A percentile compares a stretch with the other conserved stretches of the same genome.
Evolutionary conservation across 2,888 invertebrate species (phyloP).

Genomic region (Branchinecta sandiegonensis): DNA sequence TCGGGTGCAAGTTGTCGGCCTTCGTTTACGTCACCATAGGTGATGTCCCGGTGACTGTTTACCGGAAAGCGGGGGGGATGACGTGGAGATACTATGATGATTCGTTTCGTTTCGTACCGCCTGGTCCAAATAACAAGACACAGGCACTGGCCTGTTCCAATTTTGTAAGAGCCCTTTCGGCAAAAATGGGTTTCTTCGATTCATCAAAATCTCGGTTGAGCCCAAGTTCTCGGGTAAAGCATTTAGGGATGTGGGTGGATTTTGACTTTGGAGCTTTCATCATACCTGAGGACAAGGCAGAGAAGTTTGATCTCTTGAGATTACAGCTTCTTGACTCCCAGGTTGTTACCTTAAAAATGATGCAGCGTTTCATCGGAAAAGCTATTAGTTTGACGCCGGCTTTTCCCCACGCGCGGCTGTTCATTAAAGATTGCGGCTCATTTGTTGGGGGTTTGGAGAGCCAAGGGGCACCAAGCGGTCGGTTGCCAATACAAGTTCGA

Average conservation of each 20-base stretch:
- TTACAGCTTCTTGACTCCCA: no score
- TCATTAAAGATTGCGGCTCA: no score
- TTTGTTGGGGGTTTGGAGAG: no score
- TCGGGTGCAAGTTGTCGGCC: background rate
- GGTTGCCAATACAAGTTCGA: no score
- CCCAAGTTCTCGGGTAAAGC: background rate
- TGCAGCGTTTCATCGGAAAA: no score
- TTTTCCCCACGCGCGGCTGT: no score
- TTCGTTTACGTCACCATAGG: background rate
- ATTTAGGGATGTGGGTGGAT: background rate
- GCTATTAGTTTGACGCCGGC: no score
- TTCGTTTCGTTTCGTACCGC: background rate
- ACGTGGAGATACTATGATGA: slow-evolving; percentile 6
- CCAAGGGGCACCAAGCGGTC: no score
- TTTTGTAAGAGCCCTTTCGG: background rate
- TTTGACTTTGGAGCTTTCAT: background rate
- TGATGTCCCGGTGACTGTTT: background rate
- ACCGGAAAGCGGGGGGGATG: background rate
- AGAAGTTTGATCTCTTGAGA: no score
- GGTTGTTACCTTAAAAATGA: no score
- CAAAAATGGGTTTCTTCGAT: background rate
- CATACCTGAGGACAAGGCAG: background rate
- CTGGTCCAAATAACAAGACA: background rate
- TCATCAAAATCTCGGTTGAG: background rate
- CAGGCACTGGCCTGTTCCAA: background rate